Evolutionary conservation across 2,888 invertebrate genomes (phyloP).

Genomic region (Tuta absoluta): DNA sequence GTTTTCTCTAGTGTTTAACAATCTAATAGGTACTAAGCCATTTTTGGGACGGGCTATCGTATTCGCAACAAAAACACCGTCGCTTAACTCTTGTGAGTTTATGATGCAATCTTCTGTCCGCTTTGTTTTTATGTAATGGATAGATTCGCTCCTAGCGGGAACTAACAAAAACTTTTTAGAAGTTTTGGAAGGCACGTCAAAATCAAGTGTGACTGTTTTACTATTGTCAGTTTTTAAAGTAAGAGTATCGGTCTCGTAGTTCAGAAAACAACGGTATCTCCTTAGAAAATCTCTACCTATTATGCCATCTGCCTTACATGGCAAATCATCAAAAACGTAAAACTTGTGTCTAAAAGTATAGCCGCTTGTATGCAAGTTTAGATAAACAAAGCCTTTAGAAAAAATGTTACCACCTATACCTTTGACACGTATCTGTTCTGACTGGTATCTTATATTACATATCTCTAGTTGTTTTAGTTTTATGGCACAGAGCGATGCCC

Average conservation of each 20-base stretch:
- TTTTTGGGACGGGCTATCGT: background rate
- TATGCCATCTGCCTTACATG: background rate
- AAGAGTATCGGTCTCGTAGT: slow-evolving; percentile 1
- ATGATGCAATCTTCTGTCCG: background rate
- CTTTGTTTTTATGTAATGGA: background rate
- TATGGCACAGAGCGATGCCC: background rate
- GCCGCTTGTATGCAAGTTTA: background rate
- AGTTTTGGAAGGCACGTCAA: background rate
- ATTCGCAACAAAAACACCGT: background rate
- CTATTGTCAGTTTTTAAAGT: background rate
- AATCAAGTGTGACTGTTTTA: background rate
- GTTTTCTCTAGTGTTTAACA: slow-evolving; percentile 7
- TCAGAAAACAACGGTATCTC: background rate
- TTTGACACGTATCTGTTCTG: background rate
- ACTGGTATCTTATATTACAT: background rate
- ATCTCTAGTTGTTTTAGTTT: background rate
- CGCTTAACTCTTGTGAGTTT: background rate
- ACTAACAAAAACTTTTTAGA: background rate
- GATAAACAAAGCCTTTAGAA: background rate
- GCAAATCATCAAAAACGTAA: background rate
- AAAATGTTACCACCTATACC: background rate
- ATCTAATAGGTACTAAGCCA: background rate
- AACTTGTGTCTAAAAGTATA: background rate
- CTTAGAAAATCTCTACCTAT: slow-evolving; percentile 4
- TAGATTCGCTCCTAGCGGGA: background rate